A percentile compares a stretch with the other conserved stretches of the same genome.
Conservation (phyloP, 2,797 vertebrate genomes). For the Cercopithecus petaurista region DNA sequence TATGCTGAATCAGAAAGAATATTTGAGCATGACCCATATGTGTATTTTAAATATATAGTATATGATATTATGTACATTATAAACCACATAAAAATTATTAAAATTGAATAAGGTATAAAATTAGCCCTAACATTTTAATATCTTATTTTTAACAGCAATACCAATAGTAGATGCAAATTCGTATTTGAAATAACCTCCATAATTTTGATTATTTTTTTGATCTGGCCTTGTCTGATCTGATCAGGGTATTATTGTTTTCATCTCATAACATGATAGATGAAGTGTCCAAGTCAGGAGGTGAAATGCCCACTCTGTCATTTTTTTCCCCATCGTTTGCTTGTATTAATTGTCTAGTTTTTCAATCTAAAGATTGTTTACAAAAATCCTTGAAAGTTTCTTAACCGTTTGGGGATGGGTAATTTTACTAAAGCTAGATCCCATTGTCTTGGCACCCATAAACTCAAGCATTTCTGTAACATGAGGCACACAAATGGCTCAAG, state of each 20-base stretch:
- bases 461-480: neutral
- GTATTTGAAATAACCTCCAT: neutral
- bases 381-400: neutral
- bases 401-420: neutral
- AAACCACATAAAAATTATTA: neutral
- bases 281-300: neutral
- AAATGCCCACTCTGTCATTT: neutral
- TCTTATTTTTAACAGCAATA: conserved; percentile 2
- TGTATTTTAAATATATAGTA: neutral
- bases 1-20: neutral
- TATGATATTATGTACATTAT: neutral
- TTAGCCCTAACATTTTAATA: neutral
- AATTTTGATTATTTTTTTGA: neutral
- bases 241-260: neutral
- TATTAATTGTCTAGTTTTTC: neutral
- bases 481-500: neutral
- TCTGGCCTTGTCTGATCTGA: neutral
- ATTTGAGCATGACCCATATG: neutral
- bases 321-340: neutral
- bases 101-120: neutral
- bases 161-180: neutral
- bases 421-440: neutral
- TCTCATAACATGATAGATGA: neutral
- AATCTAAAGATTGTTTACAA: neutral
- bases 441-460: neutral